Evolutionary conservation across 2,113 vertebrate species (phyloP).

Genomic region (Pachycephala philippinensis): DNA sequence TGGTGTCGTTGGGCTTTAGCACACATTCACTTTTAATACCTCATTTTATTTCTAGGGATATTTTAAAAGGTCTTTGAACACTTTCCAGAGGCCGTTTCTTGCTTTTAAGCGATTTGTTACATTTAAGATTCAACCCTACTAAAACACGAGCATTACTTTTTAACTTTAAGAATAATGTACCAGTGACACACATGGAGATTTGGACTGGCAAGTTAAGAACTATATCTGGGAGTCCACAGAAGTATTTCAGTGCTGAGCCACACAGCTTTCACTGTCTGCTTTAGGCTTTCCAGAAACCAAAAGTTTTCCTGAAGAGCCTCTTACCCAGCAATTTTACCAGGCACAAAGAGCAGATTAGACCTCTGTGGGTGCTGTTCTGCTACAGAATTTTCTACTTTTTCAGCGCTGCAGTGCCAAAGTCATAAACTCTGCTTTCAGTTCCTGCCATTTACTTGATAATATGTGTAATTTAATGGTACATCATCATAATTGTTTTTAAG

Average conservation of each 20-base stretch:
- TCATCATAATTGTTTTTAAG: background rate
- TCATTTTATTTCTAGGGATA: background rate
- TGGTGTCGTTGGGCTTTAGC: background rate
- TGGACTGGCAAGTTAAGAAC: background rate
- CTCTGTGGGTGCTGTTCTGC: background rate
- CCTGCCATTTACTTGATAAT: background rate
- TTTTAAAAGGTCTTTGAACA: background rate
- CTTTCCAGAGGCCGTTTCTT: background rate
- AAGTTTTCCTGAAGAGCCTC: background rate
- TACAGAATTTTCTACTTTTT: background rate
- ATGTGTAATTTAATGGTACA: background rate
- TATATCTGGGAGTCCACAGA: background rate
- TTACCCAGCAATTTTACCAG: background rate
- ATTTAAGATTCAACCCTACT: background rate
- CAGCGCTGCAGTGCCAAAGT: background rate
- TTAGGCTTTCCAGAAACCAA: background rate
- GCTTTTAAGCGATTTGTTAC: background rate
- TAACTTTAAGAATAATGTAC: background rate
- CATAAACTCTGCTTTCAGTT: background rate
- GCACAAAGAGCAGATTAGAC: background rate
- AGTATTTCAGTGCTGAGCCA: background rate
- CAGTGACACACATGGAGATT: background rate
- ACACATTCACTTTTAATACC: background rate
- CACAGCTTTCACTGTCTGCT: background rate
- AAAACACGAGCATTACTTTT: background rate